Conservation (phyloP, 2,888 invertebrate species). For the Abrostola triplasia region DNA sequence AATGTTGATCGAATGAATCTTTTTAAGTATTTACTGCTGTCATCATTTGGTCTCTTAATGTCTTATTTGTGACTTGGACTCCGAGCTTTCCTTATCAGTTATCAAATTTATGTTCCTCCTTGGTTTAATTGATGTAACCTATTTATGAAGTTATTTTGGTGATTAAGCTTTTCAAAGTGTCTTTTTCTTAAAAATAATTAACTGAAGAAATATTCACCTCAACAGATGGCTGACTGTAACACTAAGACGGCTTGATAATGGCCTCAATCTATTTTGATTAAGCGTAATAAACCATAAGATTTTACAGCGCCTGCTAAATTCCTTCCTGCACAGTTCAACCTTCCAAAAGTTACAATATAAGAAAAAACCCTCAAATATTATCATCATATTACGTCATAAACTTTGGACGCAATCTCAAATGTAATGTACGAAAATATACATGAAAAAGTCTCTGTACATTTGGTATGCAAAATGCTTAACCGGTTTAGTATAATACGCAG, state of each 20-base stretch:
- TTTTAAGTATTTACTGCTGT: constrained; percentile 32
- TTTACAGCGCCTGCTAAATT: constrained; percentile 48
- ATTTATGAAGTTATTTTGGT: constrained; percentile 2
- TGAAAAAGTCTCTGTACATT: constrained; percentile 42
- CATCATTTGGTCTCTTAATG: constrained; percentile 27
- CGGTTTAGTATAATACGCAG: constrained; percentile 54
- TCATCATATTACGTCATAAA: constrained; percentile 21
- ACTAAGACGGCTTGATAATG: constrained; percentile 48
- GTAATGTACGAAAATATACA: constrained; percentile 45
- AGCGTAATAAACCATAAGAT: constrained; percentile 59
- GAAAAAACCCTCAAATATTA: constrained; percentile 20
- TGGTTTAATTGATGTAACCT: constrained; percentile 19
- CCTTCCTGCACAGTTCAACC: constrained; percentile 15
- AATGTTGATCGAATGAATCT: constrained; percentile 36
- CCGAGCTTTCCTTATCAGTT: constrained; percentile 24
- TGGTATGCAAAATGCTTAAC: constrained; percentile 61
- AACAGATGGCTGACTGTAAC: constrained; percentile 49
- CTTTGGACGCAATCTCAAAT: constrained; percentile 36
- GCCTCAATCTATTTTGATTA: constrained; percentile 60
- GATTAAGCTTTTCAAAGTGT: constrained; percentile 10
- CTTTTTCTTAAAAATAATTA: constrained; percentile 28
- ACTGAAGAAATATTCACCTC: constrained; percentile 33
- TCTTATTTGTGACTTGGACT: constrained; percentile 29
- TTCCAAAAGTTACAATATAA: constrained; percentile 33
- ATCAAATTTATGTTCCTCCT: constrained; percentile 26